These are phyloP conservation scores for Pollenia amentaria DNA, from an alignment of 2,888 invertebrate genomes.

Conservation along the genomic window DNA sequence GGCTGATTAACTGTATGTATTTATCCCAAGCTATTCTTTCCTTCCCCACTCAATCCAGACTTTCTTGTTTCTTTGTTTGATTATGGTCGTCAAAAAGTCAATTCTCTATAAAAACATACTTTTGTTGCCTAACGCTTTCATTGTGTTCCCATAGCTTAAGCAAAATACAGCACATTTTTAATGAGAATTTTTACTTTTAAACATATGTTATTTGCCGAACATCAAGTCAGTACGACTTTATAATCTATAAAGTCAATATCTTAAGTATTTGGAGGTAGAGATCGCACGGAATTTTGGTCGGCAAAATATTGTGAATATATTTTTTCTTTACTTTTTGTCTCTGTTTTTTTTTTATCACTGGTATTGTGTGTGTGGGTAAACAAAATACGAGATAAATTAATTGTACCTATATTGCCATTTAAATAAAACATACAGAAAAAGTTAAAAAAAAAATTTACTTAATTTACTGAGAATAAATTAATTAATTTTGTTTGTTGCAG, in stretches of 20 bases:
- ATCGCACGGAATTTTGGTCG: slow-evolving; percentile 17
- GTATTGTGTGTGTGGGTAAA: slow-evolving; percentile 58
- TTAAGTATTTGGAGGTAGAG: slow-evolving; percentile 3
- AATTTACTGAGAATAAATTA: slow-evolving; percentile 24
- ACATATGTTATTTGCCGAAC: slow-evolving; percentile 62
- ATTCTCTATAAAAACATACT: not conserved
- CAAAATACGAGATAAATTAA: slow-evolving; percentile 48
- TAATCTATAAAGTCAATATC: slow-evolving; percentile 63
- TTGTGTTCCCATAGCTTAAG: slow-evolving; percentile 14
- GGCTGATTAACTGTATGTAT: too few species aligned
- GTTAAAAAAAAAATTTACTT: slow-evolving; percentile 8
- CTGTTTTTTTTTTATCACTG: slow-evolving; percentile 16
- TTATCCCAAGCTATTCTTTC: too few species aligned
- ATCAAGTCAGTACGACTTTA: slow-evolving; percentile 69
- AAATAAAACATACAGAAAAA: slow-evolving; percentile 40
- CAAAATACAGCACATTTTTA: slow-evolving; percentile 17
- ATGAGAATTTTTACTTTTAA: slow-evolving; percentile 54
- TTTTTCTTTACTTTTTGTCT: slow-evolving; percentile 12
- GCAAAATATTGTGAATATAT: slow-evolving; percentile 6
- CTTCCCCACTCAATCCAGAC: too few species aligned
- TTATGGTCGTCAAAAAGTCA: not conserved
- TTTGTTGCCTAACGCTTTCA: slow-evolving; percentile 32
- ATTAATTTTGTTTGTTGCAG: slow-evolving; percentile 3
- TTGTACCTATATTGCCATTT: slow-evolving; percentile 31
- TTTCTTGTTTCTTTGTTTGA: too few species aligned